phyloP scores from a whole-genome alignment of 92 coral and sea anemone species.

The Porites cylindrica region DNA sequence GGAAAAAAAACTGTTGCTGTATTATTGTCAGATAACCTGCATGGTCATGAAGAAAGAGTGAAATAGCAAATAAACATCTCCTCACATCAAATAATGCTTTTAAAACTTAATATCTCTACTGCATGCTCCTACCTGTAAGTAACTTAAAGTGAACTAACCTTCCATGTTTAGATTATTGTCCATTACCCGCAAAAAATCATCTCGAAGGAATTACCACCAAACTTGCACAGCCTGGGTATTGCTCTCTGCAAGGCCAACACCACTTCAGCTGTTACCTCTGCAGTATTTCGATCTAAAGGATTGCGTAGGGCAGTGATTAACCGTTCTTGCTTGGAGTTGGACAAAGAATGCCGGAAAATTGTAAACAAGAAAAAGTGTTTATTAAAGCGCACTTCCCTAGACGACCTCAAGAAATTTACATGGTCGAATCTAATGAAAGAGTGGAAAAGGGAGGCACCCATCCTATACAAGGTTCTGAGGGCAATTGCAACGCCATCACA shows the following conservation, averaged over 20 bases:
- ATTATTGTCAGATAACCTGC: too few relatives aligned
- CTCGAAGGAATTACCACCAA: conserved; percentile 28
- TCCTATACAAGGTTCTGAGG: conserved; percentile 28
- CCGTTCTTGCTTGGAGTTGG: too few relatives aligned
- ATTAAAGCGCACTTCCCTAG: background rate
- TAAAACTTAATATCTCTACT: background rate
- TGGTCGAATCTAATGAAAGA: conserved; percentile 34
- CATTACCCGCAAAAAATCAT: background rate
- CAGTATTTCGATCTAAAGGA: background rate
- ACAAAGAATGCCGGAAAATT: too few relatives aligned
- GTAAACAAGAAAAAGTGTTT: too few relatives aligned
- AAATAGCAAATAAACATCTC: background rate
- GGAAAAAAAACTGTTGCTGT: too few relatives aligned
- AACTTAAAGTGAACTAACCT: background rate
- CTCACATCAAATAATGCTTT: background rate
- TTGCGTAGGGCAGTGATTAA: conserved; percentile 5
- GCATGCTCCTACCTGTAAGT: background rate
- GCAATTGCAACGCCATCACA: conserved; percentile 50
- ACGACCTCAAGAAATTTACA: conserved; percentile 33
- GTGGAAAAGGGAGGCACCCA: conserved; percentile 44
- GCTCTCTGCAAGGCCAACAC: conserved; percentile 26
- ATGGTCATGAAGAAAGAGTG: too few relatives aligned
- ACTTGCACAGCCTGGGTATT: background rate
- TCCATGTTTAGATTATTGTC: conserved; percentile 17
- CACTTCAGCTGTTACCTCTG: background rate